Percentiles rank a stretch among this genome's conserved stretches.
Evolutionary conservation across 1,140 invertebrate species (phyloP).

Genomic region (Lithobius niger): DNA sequence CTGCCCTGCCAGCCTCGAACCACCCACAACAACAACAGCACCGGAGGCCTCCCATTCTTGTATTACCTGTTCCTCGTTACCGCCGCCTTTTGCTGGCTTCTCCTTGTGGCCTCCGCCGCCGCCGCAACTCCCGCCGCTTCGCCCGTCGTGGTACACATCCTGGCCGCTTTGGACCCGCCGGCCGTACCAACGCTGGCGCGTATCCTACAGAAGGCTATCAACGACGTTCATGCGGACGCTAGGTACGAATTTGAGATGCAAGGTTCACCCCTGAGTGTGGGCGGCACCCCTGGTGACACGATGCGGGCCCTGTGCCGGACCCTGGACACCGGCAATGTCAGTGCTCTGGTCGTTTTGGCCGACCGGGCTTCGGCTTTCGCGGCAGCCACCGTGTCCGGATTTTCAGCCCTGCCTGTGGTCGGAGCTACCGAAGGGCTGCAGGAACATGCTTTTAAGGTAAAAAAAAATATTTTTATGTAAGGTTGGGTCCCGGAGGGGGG

Average conservation of each 20-base stretch:
- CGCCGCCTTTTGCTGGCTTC: too few species aligned
- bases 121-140: too few species aligned
- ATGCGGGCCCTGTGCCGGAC: conserved; percentile 8
- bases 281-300: not conserved
- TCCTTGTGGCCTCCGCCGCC: too few species aligned
- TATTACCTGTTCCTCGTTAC: too few species aligned
- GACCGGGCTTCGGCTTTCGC: conserved; percentile 7
- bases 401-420: conserved; percentile 10
- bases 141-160: too few species aligned
- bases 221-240: not conserved
- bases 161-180: conserved; percentile 3
- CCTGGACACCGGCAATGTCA: conserved; percentile 4
- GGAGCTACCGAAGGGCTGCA: conserved; percentile 7
- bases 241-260: not conserved
- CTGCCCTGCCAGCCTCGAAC: too few species aligned
- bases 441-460: conserved; percentile 7
- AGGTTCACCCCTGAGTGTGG: not conserved
- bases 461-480: too few species aligned
- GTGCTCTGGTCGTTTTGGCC: conserved; percentile 9
- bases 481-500: too few species aligned
- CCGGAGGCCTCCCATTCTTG: too few species aligned
- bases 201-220: conserved; percentile 4
- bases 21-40: too few species aligned
- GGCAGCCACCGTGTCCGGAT: conserved; percentile 5
- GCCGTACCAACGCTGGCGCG: not conserved